Conservation (phyloP, 2,797 vertebrate genomes). For the Sorex maritimensis region DNA sequence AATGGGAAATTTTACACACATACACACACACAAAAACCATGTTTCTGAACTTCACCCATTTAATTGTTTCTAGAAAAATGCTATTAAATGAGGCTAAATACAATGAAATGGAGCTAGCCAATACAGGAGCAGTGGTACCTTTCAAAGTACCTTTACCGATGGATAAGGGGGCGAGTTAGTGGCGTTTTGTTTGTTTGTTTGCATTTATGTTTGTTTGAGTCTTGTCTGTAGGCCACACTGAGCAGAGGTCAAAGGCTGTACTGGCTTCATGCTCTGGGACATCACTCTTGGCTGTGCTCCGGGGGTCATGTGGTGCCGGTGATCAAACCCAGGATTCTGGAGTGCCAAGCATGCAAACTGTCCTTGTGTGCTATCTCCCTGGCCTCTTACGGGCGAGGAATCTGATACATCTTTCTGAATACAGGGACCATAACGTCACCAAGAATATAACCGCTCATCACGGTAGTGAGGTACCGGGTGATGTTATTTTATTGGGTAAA, state of each 20-base stretch:
- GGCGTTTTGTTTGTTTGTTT: too few species aligned
- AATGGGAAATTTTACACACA: slow-evolving; percentile 5
- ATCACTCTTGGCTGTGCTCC: too few species aligned
- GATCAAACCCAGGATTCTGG: too few species aligned
- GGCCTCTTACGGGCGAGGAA: background rate
- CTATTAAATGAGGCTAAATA: slow-evolving; percentile 53
- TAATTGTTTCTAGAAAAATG: slow-evolving; percentile 60
- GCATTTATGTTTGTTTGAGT: too few species aligned
- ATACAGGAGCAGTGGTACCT: background rate
- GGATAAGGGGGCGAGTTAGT: too few species aligned
- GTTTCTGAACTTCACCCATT: slow-evolving; percentile 45
- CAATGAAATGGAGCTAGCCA: slow-evolving; percentile 25
- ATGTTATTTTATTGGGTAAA: slow-evolving; percentile 67
- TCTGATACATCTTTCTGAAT: slow-evolving; percentile 59
- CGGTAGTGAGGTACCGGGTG: slow-evolving; percentile 71
- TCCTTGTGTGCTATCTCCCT: too few species aligned
- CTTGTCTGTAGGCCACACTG: too few species aligned
- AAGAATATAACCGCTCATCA: slow-evolving; percentile 64
- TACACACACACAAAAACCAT: slow-evolving; percentile 22
- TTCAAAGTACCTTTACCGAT: slow-evolving; percentile 24
- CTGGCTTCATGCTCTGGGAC: too few species aligned
- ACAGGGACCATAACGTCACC: slow-evolving; percentile 53
- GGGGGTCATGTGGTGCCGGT: too few species aligned
- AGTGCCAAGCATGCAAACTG: too few species aligned
- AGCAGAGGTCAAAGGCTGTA: too few species aligned